phyloP scores from a whole-genome alignment of 2,888 invertebrate species.

The Ellobium chinense region DNA sequence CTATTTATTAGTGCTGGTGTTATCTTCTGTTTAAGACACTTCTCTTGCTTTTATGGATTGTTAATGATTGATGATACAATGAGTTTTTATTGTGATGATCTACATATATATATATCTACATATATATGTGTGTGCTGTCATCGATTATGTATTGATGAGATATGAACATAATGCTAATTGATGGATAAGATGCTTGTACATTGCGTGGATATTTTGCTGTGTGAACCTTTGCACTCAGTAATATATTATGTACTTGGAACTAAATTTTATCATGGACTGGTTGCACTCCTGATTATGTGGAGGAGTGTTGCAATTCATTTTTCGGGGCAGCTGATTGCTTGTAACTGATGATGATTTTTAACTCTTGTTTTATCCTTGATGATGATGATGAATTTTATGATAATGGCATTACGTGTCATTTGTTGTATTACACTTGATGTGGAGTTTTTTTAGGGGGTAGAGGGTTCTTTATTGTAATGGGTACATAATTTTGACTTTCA shows the following conservation, averaged over 20 bases:
- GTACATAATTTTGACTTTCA: no score
- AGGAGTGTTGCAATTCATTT: slow-evolving; percentile 24
- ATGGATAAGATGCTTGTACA: neutral
- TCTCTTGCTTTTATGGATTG: neutral
- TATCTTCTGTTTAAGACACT: neutral
- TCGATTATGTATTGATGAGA: neutral
- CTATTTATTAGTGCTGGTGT: neutral
- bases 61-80: neutral
- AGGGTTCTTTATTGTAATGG: no score
- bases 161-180: neutral
- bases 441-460: neutral
- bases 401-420: neutral
- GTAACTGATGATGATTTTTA: slow-evolving; percentile 24
- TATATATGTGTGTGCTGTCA: neutral
- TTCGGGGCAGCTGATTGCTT: slow-evolving; percentile 37
- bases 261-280: slow-evolving; percentile 1
- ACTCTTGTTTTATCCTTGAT: slow-evolving; percentile 4
- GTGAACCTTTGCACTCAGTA: neutral
- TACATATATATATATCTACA: neutral
- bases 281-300: slow-evolving; percentile 8
- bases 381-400: slow-evolving; percentile 4
- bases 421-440: neutral
- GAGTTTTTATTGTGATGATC: neutral
- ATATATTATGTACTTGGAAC: neutral
- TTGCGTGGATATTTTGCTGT: neutral